A percentile compares a stretch with the other conserved stretches of the same genome.
phyloP scores from a whole-genome alignment of 1,140 invertebrate genomes.

The Theocolax elegans region DNA sequence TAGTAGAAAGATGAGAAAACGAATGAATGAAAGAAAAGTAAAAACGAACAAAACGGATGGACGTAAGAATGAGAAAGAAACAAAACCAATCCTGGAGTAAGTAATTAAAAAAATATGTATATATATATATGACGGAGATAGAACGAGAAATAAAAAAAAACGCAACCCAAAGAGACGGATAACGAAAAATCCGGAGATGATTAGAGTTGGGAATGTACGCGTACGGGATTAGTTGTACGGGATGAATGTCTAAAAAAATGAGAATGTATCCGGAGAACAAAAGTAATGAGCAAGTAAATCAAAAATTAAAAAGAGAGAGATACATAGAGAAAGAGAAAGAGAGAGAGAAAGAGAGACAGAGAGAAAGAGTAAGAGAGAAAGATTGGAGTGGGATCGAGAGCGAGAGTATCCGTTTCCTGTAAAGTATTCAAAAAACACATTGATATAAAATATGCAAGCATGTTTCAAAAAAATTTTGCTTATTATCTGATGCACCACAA shows the following conservation, averaged over 20 bases:
- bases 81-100: too few species aligned
- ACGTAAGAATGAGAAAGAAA: slow-evolving; percentile 29
- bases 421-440: slow-evolving; percentile 69
- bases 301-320: slow-evolving; percentile 11
- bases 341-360: neutral
- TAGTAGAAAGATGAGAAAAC: too few species aligned
- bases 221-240: too few species aligned
- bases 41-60: slow-evolving; percentile 44
- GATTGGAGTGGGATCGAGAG: slow-evolving; percentile 58
- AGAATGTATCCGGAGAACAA: neutral
- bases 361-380: slow-evolving; percentile 7
- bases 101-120: slow-evolving; percentile 34
- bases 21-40: too few species aligned
- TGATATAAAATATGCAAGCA: slow-evolving; percentile 68
- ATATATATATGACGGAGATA: slow-evolving; percentile 24
- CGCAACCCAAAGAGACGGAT: slow-evolving; percentile 26
- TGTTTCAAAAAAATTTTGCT: slow-evolving; percentile 62
- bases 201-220: neutral
- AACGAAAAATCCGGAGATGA: slow-evolving; percentile 40
- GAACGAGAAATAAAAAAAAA: slow-evolving; percentile 32
- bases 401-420: slow-evolving; percentile 67
- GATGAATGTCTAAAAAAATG: neutral
- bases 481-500: slow-evolving; percentile 67
- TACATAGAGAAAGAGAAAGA: neutral
- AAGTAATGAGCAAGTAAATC: neutral